Evolutionary conservation across 2,888 invertebrate genomes (phyloP).

Genomic region (Melinopterus prodromus): DNA sequence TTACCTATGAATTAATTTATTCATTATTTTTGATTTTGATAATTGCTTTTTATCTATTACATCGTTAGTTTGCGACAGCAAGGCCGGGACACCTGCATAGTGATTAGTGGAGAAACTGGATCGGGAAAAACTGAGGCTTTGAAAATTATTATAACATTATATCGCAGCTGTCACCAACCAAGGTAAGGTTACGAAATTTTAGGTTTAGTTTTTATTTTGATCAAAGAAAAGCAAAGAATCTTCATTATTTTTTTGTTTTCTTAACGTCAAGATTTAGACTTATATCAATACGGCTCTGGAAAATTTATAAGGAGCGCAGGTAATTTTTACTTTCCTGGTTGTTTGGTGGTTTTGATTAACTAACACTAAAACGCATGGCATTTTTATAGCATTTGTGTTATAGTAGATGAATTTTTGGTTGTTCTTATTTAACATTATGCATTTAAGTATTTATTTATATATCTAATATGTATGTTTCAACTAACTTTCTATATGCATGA

Average conservation of each 20-base stretch:
- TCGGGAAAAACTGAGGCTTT: constrained; percentile 99
- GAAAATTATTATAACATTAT: constrained; percentile 98
- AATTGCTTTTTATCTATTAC: too few species aligned
- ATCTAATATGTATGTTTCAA: background rate
- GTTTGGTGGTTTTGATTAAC: background rate
- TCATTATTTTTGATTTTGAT: too few species aligned
- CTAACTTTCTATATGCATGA: background rate
- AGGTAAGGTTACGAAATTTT: constrained; percentile 52
- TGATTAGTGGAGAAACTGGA: constrained; percentile 98
- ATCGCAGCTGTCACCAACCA: constrained; percentile 96
- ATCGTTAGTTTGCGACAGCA: too few species aligned
- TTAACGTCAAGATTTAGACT: constrained; percentile 33
- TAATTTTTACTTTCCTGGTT: constrained; percentile 15
- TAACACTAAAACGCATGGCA: background rate
- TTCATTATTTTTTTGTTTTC: constrained; percentile 5
- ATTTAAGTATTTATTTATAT: too few species aligned
- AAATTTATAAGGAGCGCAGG: constrained; percentile 35
- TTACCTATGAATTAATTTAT: too few species aligned
- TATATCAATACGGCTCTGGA: constrained; percentile 35
- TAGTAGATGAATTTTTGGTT: background rate
- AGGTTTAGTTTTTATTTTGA: background rate
- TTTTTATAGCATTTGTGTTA: background rate
- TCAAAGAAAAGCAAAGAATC: background rate
- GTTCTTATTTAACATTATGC: too few species aligned
- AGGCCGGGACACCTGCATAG: constrained; percentile 94